phyloP scores from a whole-genome alignment of 37 sponge, comb jelly and placozoan genomes.

The Amphimedon queenslandica region DNA sequence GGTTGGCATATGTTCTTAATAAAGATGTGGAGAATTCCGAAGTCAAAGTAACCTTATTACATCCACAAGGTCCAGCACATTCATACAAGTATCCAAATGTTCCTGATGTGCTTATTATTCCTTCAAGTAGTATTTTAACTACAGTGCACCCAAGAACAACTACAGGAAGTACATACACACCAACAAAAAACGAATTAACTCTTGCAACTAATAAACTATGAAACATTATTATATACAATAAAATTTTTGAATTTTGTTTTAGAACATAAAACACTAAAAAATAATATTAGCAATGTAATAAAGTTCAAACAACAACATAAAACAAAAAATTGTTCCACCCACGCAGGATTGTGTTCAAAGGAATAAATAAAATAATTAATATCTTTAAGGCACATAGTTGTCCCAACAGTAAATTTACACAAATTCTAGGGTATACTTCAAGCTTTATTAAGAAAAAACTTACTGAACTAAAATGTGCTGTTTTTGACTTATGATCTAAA shows the following conservation, averaged over 20 bases:
- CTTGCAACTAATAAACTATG: too few species aligned
- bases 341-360: not conserved
- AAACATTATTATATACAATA: too few species aligned
- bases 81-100: constrained; percentile 24
- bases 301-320: not conserved
- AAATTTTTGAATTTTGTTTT: too few species aligned
- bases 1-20: constrained; percentile 29
- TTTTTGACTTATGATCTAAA: too few species aligned
- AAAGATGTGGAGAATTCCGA: not conserved
- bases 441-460: not conserved
- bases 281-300: not conserved
- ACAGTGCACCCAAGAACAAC: constrained; percentile 25
- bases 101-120: constrained; percentile 5
- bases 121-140: constrained; percentile 12
- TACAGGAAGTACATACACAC: constrained; percentile 22
- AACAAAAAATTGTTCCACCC: not conserved
- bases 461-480: not conserved
- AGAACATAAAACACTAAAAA: too few species aligned
- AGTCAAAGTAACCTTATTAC: constrained; percentile 26
- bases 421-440: not conserved
- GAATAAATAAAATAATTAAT: not conserved
- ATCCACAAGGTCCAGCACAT: constrained; percentile 32
- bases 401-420: not conserved
- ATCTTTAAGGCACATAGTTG: not conserved
- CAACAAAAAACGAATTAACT: not conserved